Percentiles rank a stretch among this genome's conserved stretches.
These are phyloP conservation scores for human (Homo sapiens) DNA, from an alignment of 2,113 vertebrate genomes.

Conservation along the genomic window DNA sequence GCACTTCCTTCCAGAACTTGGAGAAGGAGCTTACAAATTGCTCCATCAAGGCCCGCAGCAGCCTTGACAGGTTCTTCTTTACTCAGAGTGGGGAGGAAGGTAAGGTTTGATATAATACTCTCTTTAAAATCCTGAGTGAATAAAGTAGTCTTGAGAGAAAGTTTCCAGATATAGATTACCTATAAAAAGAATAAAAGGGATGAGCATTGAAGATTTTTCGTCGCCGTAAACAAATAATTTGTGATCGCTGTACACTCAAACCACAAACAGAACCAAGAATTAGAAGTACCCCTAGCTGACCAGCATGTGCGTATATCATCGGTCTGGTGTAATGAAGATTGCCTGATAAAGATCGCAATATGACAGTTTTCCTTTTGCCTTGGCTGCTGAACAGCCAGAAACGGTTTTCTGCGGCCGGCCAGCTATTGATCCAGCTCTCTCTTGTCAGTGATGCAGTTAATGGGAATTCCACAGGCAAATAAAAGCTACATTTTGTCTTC, in stretches of 20 bases:
- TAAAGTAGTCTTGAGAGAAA: conserved; percentile 81
- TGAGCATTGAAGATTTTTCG: conserved; percentile 85
- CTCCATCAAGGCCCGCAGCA: not conserved
- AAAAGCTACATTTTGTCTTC: conserved; percentile 91
- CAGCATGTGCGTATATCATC: conserved; percentile 91
- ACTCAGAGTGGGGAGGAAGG: conserved; percentile 3
- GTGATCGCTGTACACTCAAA: conserved; percentile 80
- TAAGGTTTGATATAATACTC: conserved; percentile 75
- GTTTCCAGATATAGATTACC: conserved; percentile 86
- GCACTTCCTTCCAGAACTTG: conserved; percentile 51
- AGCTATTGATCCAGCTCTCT: conserved; percentile 93
- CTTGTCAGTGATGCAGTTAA: conserved; percentile 91
- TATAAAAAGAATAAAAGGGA: conserved; percentile 89
- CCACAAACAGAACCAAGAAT: conserved; percentile 85
- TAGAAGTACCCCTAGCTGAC: conserved; percentile 89
- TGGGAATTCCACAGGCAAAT: conserved; percentile 92
- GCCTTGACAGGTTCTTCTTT: not conserved
- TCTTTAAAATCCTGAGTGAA: conserved; percentile 81
- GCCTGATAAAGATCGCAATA: conserved; percentile 99
- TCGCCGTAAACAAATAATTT: conserved; percentile 89
- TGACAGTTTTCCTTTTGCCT: conserved; percentile 96
- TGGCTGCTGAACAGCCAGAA: conserved; percentile 93
- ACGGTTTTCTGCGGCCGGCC: conserved; percentile 89
- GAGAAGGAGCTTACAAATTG: conserved; percentile 54
- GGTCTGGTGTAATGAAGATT: conserved; percentile 93